These are phyloP conservation scores for Hiodon tergisus DNA, from an alignment of 2,113 vertebrate genomes.

Conservation along the genomic window DNA sequence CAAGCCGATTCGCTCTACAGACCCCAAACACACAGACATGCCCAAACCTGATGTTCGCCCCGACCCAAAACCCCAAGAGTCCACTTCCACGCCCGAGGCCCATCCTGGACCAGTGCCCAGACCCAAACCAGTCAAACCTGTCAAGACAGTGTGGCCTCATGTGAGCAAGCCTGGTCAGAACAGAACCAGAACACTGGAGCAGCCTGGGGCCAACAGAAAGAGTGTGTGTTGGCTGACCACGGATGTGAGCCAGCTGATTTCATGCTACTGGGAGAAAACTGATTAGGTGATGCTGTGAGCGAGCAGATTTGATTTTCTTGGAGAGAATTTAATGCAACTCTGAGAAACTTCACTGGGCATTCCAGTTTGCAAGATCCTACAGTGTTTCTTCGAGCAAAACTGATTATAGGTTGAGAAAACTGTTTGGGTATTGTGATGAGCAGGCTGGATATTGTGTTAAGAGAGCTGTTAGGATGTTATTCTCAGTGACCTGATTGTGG, in stretches of 20 bases:
- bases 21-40: neutral
- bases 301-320: neutral
- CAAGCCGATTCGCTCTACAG: constrained; percentile 17
- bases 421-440: neutral
- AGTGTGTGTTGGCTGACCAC: constrained; percentile 15
- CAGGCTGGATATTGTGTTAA: no score
- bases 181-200: neutral
- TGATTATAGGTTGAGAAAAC: neutral
- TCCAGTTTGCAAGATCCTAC: no score
- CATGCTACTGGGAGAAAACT: neutral
- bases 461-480: no score
- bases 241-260: neutral
- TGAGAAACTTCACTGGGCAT: no score
- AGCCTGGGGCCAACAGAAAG: neutral
- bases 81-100: neutral
- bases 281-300: neutral
- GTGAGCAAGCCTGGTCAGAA: constrained; percentile 12
- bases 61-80: neutral
- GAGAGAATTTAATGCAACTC: no score
- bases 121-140: constrained; percentile 32
- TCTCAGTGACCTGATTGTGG: neutral
- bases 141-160: neutral
- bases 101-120: constrained; percentile 7
- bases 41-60: neutral
- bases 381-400: no score